These are phyloP conservation scores for Drosophila villosipedis DNA, from an alignment of 2,888 invertebrate genomes.

Conservation along the genomic window DNA sequence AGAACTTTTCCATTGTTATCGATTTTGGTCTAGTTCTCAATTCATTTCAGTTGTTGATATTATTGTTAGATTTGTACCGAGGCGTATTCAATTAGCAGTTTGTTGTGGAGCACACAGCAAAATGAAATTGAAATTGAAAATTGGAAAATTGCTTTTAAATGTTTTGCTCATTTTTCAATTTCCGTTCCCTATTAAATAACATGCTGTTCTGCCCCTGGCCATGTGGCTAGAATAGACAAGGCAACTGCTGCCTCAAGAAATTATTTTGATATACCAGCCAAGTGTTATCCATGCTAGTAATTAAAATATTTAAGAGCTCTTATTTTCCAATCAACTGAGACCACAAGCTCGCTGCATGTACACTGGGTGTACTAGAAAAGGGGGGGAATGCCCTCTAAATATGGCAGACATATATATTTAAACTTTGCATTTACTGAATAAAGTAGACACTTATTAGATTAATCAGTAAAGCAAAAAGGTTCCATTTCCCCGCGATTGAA, in stretches of 20 bases:
- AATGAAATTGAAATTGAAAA: slow-evolving; percentile 38
- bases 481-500: too few species aligned
- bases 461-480: neutral
- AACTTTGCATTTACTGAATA: neutral
- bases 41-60: neutral
- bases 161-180: slow-evolving; percentile 42
- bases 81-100: slow-evolving; percentile 50
- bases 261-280: slow-evolving; percentile 15
- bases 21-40: slow-evolving; percentile 17
- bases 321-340: neutral
- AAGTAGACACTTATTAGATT: neutral
- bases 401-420: neutral
- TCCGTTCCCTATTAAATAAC: slow-evolving; percentile 48
- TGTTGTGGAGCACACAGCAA: slow-evolving; percentile 7
- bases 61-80: slow-evolving; percentile 10
- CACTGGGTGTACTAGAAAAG: neutral
- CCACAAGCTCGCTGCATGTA: neutral
- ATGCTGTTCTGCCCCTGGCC: slow-evolving; percentile 33
- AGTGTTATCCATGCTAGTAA: slow-evolving; percentile 11
- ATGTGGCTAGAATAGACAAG: slow-evolving; percentile 39
- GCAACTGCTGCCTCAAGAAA: slow-evolving; percentile 26
- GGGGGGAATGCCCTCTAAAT: neutral
- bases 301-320: slow-evolving; percentile 14
- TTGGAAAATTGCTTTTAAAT: slow-evolving; percentile 42
- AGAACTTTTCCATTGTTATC: slow-evolving; percentile 11